Percentiles rank a stretch among this genome's conserved stretches.
Evolutionary conservation across 2,797 vertebrate genomes (phyloP).

Genomic region (Cyclura pinguis): DNA sequence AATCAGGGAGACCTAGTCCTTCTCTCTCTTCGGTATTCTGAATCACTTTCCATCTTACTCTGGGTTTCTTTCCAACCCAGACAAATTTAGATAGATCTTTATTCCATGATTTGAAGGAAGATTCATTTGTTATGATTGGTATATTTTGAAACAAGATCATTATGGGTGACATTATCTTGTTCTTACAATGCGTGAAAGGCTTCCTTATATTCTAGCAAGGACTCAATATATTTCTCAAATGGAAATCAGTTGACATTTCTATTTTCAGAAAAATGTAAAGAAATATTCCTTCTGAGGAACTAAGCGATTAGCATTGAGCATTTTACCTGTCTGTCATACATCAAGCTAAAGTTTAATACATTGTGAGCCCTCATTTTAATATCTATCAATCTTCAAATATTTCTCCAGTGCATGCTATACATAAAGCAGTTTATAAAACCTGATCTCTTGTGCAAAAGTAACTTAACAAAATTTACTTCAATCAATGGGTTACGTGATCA

Average conservation of each 20-base stretch:
- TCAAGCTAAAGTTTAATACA: not conserved
- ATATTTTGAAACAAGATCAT: too few relatives aligned
- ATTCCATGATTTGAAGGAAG: too few relatives aligned
- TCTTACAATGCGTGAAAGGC: not conserved
- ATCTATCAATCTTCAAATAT: not conserved
- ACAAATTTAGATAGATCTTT: too few relatives aligned
- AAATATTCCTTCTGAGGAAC: not conserved
- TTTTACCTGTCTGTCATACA: not conserved
- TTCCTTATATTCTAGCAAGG: not conserved
- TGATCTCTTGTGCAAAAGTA: not conserved
- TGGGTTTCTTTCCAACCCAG: too few relatives aligned
- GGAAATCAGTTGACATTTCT: not conserved
- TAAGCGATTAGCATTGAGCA: not conserved
- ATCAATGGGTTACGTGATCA: not conserved
- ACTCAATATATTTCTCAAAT: not conserved
- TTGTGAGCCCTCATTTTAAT: not conserved
- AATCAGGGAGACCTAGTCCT: too few relatives aligned
- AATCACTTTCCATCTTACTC: too few relatives aligned
- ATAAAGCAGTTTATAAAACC: not conserved
- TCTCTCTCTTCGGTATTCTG: too few relatives aligned
- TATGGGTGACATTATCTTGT: too few relatives aligned
- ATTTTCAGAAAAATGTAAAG: not conserved
- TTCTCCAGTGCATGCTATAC: conserved; percentile 13
- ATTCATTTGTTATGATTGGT: too few relatives aligned
- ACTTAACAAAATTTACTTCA: conserved; percentile 25